Conservation (phyloP, 1,140 invertebrate genomes). For the Apis laboriosa region DNA sequence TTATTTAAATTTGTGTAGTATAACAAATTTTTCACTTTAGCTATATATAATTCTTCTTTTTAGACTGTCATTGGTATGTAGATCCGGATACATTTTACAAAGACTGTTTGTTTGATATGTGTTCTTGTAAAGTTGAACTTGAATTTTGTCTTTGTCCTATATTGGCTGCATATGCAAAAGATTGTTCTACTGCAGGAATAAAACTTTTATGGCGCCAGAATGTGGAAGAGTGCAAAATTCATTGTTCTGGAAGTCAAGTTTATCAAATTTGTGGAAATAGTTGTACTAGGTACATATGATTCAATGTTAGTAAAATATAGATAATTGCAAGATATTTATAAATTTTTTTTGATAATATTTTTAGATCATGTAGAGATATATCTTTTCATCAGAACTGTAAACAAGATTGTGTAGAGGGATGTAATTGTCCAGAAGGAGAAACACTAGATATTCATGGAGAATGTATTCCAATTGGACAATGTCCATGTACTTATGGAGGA, state of each 20-base stretch:
- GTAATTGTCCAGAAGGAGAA: conserved; percentile 90
- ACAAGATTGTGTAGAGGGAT: conserved; percentile 91
- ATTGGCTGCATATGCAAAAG: conserved; percentile 89
- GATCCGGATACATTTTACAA: conserved; percentile 89
- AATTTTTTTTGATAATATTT: background rate
- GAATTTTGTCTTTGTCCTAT: conserved; percentile 90
- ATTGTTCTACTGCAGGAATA: conserved; percentile 87
- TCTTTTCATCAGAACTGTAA: conserved; percentile 78
- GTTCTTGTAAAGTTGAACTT: conserved; percentile 86
- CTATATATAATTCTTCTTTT: conserved; percentile 17
- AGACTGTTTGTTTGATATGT: conserved; percentile 93
- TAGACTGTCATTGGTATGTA: conserved; percentile 90
- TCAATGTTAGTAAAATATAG: background rate
- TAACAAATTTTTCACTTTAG: background rate
- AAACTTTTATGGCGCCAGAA: conserved; percentile 88
- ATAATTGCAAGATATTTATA: background rate
- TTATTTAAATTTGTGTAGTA: background rate
- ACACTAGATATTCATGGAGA: conserved; percentile 86
- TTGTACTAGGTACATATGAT: conserved; percentile 77
- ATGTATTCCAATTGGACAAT: conserved; percentile 89
- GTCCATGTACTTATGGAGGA: conserved; percentile 88
- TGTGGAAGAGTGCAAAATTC: conserved; percentile 89
- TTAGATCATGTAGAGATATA: conserved; percentile 69
- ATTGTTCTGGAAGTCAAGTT: conserved; percentile 89
- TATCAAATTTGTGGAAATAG: conserved; percentile 86